Evolutionary conservation across 2,888 invertebrate species (phyloP).

Genomic region (Xestia sexstrigata): DNA sequence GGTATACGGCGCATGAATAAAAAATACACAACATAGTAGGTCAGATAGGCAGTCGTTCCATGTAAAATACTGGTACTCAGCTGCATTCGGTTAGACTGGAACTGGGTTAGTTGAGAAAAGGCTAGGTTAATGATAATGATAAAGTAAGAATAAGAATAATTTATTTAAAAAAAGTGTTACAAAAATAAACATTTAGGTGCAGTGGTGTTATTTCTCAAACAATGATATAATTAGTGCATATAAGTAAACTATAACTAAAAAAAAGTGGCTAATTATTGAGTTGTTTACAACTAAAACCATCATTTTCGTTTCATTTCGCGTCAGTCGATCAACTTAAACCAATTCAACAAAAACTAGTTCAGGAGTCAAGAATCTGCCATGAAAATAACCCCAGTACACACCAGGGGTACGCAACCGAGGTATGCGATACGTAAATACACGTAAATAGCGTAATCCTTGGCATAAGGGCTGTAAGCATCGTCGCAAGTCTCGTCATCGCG

Average conservation of each 20-base stretch:
- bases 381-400: conserved; percentile 16
- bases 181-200: no score
- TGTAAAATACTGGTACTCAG: not conserved
- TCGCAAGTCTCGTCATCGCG: conserved; percentile 83
- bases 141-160: no score
- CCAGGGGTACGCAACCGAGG: conserved; percentile 26
- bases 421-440: conserved; percentile 78
- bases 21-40: not conserved
- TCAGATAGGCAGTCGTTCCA: not conserved
- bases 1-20: not conserved
- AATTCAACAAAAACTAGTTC: conserved; percentile 16
- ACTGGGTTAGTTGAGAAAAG: not conserved
- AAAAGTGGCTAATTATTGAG: not conserved
- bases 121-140: not conserved
- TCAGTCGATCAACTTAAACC: not conserved
- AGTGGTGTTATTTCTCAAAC: no score
- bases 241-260: no score
- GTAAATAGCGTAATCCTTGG: conserved; percentile 85
- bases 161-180: no score
- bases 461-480: conserved; percentile 79
- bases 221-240: no score
- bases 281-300: not conserved
- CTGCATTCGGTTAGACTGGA: not conserved
- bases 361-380: conserved; percentile 4
- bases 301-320: not conserved